These are phyloP conservation scores for Reinhardtius hippoglossoides DNA, from an alignment of 2,113 vertebrate species.

Conservation along the genomic window DNA sequence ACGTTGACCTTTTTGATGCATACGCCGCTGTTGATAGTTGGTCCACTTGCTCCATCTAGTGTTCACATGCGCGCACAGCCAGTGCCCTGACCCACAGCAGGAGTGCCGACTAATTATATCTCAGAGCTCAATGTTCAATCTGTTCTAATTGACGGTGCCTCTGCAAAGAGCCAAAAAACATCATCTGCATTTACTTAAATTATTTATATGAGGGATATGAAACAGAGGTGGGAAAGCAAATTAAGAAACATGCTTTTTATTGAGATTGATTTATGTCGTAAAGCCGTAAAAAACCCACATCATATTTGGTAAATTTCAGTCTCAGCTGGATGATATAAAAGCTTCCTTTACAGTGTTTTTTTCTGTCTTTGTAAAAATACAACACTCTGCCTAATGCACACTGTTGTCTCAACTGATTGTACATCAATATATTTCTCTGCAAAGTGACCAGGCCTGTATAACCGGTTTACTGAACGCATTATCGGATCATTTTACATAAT, in stretches of 20 bases:
- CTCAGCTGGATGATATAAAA: neutral
- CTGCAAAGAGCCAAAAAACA: neutral
- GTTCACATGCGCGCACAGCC: slow-evolving; percentile 30
- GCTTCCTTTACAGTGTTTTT: neutral
- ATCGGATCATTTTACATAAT: slow-evolving; percentile 90
- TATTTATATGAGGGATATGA: neutral
- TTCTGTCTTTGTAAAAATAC: neutral
- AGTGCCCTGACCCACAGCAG: neutral
- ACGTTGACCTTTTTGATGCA: neutral
- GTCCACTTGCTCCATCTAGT: slow-evolving; percentile 74
- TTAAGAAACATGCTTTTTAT: neutral
- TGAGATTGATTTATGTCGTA: neutral
- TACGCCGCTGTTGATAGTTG: neutral
- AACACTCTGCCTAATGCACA: slow-evolving; percentile 58
- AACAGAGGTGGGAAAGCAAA: slow-evolving; percentile 1
- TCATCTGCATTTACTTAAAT: neutral
- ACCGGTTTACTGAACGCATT: slow-evolving; percentile 84
- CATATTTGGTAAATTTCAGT: slow-evolving; percentile 3
- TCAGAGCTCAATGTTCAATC: neutral
- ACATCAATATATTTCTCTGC: slow-evolving; percentile 69
- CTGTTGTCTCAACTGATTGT: slow-evolving; percentile 64
- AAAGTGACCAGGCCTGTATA: slow-evolving; percentile 79
- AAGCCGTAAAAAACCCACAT: neutral
- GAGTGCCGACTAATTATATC: neutral
- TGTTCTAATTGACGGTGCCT: neutral